These are phyloP conservation scores for Morpho achilles DNA, from an alignment of 2,888 invertebrate species.

Conservation along the genomic window DNA sequence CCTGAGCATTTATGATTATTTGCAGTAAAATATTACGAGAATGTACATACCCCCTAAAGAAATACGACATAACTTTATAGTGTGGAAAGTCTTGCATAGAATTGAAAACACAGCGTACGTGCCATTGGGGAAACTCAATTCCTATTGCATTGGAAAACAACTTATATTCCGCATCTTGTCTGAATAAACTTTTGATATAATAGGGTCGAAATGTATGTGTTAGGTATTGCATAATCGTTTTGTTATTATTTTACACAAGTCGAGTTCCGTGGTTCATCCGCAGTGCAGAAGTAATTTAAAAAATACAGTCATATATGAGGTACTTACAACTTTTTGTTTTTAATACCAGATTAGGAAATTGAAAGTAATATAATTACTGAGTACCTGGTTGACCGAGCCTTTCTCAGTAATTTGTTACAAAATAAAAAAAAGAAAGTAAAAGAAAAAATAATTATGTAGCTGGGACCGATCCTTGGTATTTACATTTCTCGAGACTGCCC, in stretches of 20 bases:
- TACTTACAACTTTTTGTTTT: not conserved
- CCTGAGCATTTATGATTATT: too few relatives aligned
- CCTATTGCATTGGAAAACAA: constrained; percentile 30
- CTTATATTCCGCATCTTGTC: constrained; percentile 25
- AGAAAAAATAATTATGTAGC: too few relatives aligned
- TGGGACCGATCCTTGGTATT: too few relatives aligned
- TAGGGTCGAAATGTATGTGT: constrained; percentile 11
- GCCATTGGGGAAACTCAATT: constrained; percentile 23
- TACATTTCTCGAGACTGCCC: too few relatives aligned
- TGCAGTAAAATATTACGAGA: not conserved
- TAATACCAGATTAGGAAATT: not conserved
- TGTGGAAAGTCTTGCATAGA: constrained; percentile 24
- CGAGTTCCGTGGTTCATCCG: too few relatives aligned
- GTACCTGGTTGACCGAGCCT: too few relatives aligned
- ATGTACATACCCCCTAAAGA: constrained; percentile 14
- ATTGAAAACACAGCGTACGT: constrained; percentile 30
- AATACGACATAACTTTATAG: constrained; percentile 19
- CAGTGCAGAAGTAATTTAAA: too few relatives aligned
- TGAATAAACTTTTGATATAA: constrained; percentile 17
- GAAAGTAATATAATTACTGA: too few relatives aligned
- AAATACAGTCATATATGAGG: not conserved
- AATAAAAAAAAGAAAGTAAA: too few relatives aligned
- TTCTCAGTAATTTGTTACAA: too few relatives aligned
- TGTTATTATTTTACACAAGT: too few relatives aligned
- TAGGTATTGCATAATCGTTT: constrained; percentile 2